These are phyloP conservation scores for Calephelis perditalis DNA, from an alignment of 2,888 invertebrate genomes.

Conservation along the genomic window DNA sequence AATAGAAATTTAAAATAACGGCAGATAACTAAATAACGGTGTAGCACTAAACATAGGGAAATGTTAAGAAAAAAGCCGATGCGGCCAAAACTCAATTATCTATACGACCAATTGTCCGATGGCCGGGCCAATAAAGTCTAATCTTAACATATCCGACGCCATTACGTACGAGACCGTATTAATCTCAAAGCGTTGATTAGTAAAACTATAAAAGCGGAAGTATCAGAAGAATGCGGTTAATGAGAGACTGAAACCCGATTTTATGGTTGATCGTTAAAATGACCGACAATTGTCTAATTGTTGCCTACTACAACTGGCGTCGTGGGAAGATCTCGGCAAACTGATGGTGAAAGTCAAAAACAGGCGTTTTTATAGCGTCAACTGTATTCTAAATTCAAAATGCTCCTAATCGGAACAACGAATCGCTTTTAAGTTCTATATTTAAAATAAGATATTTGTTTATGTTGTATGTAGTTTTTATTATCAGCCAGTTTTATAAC, in stretches of 20 bases:
- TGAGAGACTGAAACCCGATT: conserved; percentile 72
- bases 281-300: conserved; percentile 77
- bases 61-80: conserved; percentile 46
- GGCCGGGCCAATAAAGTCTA: conserved; percentile 67
- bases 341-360: conserved; percentile 68
- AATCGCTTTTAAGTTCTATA: conserved; percentile 61
- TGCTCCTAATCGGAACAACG: conserved; percentile 55
- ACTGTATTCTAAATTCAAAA: conserved; percentile 58
- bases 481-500: not conserved
- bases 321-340: conserved; percentile 66
- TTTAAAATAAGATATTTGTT: conserved; percentile 37
- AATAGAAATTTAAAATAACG: conserved; percentile 13
- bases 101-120: conserved; percentile 72
- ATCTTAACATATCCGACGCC: conserved; percentile 66
- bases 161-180: conserved; percentile 69
- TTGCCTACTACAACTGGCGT: conserved; percentile 62
- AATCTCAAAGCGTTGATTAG: conserved; percentile 75
- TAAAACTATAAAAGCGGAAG: conserved; percentile 78
- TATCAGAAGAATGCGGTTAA: conserved; percentile 77
- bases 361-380: conserved; percentile 61
- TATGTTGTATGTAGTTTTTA: not conserved
- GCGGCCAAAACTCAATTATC: conserved; percentile 68
- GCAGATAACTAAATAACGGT: conserved; percentile 37
- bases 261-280: conserved; percentile 73
- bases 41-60: conserved; percentile 54